These are phyloP conservation scores for Drosophila sturtevanti DNA, from an alignment of 1,140 invertebrate genomes.

Conservation along the genomic window DNA sequence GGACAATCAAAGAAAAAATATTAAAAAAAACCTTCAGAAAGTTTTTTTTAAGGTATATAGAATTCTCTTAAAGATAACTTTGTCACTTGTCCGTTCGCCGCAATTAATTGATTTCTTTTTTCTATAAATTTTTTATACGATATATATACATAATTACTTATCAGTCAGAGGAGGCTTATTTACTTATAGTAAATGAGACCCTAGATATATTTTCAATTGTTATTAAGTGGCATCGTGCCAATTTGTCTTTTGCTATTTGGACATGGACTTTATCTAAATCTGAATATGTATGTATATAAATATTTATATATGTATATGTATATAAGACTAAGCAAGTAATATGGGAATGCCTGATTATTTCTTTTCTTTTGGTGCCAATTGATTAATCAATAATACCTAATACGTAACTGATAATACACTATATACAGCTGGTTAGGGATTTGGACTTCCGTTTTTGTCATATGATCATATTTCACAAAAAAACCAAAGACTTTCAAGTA, in stretches of 20 bases:
- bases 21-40: slow-evolving; percentile 17
- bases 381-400: slow-evolving; percentile 6
- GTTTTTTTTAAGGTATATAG: slow-evolving; percentile 13
- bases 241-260: slow-evolving; percentile 40
- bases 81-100: slow-evolving; percentile 52
- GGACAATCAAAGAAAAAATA: slow-evolving; percentile 13
- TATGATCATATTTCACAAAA: slow-evolving; percentile 47
- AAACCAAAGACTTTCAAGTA: slow-evolving; percentile 22
- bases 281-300: slow-evolving; percentile 48
- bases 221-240: slow-evolving; percentile 45
- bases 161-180: slow-evolving; percentile 47
- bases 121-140: slow-evolving; percentile 51
- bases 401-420: not conserved
- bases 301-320: slow-evolving; percentile 8
- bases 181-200: slow-evolving; percentile 51
- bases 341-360: slow-evolving; percentile 17
- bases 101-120: slow-evolving; percentile 63
- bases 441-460: slow-evolving; percentile 36
- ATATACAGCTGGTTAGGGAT: slow-evolving; percentile 36
- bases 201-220: slow-evolving; percentile 38
- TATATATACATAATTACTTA: slow-evolving; percentile 57
- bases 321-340: not conserved
- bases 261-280: slow-evolving; percentile 25
- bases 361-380: not conserved
- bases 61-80: slow-evolving; percentile 47